Percentiles rank a stretch among this genome's conserved stretches.
Conservation (phyloP, 2,797 vertebrate genomes). For the Rhynchotus rufescens region DNA sequence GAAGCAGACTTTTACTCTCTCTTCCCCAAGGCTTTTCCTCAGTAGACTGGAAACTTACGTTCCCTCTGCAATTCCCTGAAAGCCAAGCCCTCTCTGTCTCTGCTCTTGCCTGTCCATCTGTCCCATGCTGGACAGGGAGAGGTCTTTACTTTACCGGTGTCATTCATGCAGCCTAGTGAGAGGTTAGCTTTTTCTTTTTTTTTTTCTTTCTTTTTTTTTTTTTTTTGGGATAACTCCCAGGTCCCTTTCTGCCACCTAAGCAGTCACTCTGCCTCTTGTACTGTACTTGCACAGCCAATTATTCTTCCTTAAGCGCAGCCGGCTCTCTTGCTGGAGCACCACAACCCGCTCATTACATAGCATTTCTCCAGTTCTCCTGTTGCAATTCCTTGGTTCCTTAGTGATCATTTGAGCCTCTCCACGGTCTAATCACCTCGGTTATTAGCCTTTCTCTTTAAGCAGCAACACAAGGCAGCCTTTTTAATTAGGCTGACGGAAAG, state of each 20-base stretch:
- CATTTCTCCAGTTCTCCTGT: neutral
- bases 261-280: neutral
- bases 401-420: neutral
- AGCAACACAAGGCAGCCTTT: neutral
- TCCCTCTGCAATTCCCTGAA: fast-evolving
- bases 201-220: no score
- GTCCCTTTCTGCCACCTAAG: neutral
- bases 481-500: neutral
- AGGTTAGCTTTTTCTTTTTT: neutral
- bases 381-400: neutral
- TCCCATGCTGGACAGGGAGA: neutral
- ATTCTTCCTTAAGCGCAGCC: neutral
- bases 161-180: neutral
- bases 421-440: neutral
- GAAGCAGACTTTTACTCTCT: neutral
- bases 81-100: neutral
- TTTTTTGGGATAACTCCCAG: no score
- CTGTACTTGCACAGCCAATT: constrained; percentile 43
- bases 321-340: neutral
- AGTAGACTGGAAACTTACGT: neutral
- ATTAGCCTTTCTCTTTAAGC: neutral
- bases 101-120: neutral
- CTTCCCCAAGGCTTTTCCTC: neutral
- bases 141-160: neutral
- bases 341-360: neutral